Evolutionary conservation across 2,113 vertebrate genomes (phyloP), one percentile per base, ranked within the genome.

Genomic region (Alosa alosa): DNA sequence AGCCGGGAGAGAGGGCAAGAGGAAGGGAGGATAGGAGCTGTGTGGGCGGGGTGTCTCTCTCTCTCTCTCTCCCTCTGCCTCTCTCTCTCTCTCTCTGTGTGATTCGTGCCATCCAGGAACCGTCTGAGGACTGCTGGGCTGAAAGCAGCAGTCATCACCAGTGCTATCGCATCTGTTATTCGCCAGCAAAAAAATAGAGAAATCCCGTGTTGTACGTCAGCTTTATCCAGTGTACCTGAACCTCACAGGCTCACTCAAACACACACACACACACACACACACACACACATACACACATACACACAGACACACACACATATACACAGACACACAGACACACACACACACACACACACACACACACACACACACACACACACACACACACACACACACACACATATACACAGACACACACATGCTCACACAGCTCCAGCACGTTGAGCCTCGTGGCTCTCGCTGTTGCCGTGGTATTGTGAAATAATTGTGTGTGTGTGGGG

Each of bases 71-170:
- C 47, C 6, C 47, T 55, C 2, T 87, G 86, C 6, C 47, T 49
- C 47, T 9, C 47, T 49, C 47, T 49, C 47, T 49, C 47, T 9
- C 47, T 49, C 47, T 49, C 47, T 81, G 68, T 83, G 83, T 87
- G 86, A 87, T 87, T 87, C 82, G 83, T 89, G 86, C 83, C 85
- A 87, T 81, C n/a, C 81, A 87, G 88, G 81, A 87, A 86, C 83
- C 82, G 17, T 55, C 52, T 82, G 10, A 83, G 81, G 52, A 55
- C 55, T 81, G 60, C 47, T 82, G 50, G 82, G 13, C 45, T 82
- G 45, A 82, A 44, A 85, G 50, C 83, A 47, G 81, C 60, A 89
- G 81, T 82, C 82, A 87, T 84, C 81, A 83, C 68, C 83, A 89
- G 84, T 89, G 41, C 49, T 78, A 68, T 84, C 49, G 85, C 84